phyloP scores from a whole-genome alignment of 1,140 invertebrate genomes.

The Metopolophium dirhodum region DNA sequence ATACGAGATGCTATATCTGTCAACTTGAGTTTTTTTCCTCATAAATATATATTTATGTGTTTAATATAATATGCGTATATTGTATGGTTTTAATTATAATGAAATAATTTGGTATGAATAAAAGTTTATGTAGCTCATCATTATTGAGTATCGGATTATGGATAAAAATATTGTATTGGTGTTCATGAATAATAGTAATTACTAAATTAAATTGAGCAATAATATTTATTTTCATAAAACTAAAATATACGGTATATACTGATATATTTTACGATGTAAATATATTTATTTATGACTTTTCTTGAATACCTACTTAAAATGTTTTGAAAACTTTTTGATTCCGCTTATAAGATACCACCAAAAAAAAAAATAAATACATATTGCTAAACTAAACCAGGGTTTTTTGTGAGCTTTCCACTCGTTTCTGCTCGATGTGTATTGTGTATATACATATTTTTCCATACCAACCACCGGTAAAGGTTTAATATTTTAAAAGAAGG shows the following conservation, averaged over 20 bases:
- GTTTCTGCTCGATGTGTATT: background rate
- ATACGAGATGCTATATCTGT: background rate
- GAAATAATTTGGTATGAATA: background rate
- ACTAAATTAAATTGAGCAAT: background rate
- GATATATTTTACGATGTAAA: background rate
- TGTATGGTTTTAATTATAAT: background rate
- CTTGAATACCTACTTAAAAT: background rate
- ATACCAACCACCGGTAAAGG: background rate
- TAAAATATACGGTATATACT: background rate
- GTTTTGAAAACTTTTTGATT: slow-evolving; percentile 34
- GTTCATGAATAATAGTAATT: background rate
- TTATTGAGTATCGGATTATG: background rate
- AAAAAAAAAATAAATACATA: background rate
- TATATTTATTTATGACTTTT: background rate
- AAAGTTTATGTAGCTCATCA: background rate
- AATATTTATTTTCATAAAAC: background rate
- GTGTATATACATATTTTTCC: background rate
- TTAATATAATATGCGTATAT: background rate
- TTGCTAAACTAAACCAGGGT: background rate
- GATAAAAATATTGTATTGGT: background rate
- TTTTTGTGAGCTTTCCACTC: background rate
- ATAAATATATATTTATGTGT: background rate
- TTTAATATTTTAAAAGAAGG: background rate
- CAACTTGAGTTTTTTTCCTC: background rate
- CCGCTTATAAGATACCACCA: background rate